Conservation (phyloP, 1,140 invertebrate species). For the Pentalonia nigronervosa region DNA sequence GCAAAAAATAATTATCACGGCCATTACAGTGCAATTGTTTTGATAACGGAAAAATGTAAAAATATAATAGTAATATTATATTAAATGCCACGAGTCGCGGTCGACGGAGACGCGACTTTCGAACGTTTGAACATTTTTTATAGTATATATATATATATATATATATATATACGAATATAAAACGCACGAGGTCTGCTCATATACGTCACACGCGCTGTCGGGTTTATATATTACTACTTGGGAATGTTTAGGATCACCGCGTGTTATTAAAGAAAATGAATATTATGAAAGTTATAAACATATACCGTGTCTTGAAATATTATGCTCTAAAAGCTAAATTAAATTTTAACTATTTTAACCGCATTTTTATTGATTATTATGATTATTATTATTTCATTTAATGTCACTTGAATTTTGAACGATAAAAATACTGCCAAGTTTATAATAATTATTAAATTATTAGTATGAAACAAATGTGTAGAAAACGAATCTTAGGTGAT, state of each 20-base stretch:
- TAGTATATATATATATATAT: no score
- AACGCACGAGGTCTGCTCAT: neutral
- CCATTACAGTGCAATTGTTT: constrained; percentile 50
- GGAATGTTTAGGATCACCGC: neutral
- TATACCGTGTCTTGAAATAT: no score
- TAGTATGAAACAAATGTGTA: no score
- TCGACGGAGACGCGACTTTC: neutral
- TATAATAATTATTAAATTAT: neutral
- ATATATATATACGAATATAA: neutral
- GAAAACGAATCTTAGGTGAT: neutral
- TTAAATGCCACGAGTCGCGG: neutral
- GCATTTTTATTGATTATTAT: neutral
- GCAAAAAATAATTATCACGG: constrained; percentile 47
- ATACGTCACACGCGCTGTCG: neutral
- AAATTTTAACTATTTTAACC: neutral
- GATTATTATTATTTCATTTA: neutral
- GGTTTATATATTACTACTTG: neutral
- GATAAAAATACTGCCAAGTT: neutral
- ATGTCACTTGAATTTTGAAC: neutral
- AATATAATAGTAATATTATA: constrained; percentile 2
- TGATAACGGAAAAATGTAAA: neutral
- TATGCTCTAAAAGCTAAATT: neutral
- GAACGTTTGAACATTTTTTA: neutral
- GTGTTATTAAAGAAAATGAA: neutral
- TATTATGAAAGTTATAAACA: neutral